Evolutionary conservation across 1,140 invertebrate genomes (phyloP).

Genomic region (Pristionchus pacificus): DNA sequence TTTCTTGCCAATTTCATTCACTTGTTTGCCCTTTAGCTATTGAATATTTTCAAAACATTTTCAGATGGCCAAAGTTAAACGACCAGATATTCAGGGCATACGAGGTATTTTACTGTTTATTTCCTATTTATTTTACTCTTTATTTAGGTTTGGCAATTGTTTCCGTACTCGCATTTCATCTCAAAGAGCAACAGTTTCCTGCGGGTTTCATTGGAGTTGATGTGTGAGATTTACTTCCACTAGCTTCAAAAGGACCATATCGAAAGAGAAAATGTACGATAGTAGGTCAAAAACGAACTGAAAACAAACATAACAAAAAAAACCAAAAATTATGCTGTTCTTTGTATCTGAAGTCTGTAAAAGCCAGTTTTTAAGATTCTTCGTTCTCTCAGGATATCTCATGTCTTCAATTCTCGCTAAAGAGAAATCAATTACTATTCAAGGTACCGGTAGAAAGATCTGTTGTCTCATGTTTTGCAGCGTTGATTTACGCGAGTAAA

Average conservation of each 20-base stretch:
- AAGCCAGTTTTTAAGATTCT: neutral
- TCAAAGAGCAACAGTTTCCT: neutral
- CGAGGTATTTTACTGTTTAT: too few species aligned
- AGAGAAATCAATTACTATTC: neutral
- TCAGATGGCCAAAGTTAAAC: too few species aligned
- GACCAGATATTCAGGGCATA: too few species aligned
- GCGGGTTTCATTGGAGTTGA: neutral
- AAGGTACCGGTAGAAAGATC: too few species aligned
- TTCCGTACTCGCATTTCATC: neutral
- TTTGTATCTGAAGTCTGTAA: too few species aligned
- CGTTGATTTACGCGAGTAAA: too few species aligned
- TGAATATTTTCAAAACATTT: too few species aligned
- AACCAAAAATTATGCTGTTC: too few species aligned
- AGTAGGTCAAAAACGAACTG: neutral
- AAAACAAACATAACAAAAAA: neutral
- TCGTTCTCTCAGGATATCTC: neutral
- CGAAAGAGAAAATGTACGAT: neutral
- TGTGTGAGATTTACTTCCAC: neutral
- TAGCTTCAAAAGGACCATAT: neutral
- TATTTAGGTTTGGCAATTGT: neutral
- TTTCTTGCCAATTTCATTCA: too few species aligned
- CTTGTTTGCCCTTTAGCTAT: too few species aligned
- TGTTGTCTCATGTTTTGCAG: too few species aligned
- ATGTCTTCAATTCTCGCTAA: neutral
- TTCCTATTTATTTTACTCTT: too few species aligned